A percentile compares a stretch with the other conserved stretches of the same genome.
Conservation (phyloP, 2,888 invertebrate genomes). For the Steinernema hermaphroditum region DNA sequence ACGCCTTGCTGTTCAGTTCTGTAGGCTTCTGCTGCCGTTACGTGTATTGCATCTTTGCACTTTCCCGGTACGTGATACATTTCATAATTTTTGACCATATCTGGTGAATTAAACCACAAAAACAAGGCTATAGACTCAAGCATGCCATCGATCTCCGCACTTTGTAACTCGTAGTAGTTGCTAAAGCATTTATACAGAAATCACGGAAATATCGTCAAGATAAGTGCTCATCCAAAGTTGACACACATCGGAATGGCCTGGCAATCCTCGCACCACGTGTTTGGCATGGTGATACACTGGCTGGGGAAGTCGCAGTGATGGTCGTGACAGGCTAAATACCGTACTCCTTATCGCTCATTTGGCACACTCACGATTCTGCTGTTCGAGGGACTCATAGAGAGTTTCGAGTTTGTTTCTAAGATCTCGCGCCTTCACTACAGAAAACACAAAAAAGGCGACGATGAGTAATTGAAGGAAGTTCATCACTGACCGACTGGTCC, state of each 20-base stretch:
- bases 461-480: neutral
- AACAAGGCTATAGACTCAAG: no score
- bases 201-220: no score
- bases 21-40: no score
- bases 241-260: constrained; percentile 4
- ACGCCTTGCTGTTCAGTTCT: no score
- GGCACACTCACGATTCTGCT: constrained; percentile 15
- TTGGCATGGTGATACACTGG: constrained; percentile 11
- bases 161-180: no score
- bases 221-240: neutral
- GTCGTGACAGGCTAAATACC: constrained; percentile 7
- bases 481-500: neutral
- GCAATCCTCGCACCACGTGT: neutral
- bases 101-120: no score
- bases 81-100: no score
- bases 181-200: no score
- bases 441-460: neutral
- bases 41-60: no score
- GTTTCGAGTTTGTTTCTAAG: neutral
- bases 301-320: neutral
- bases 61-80: no score
- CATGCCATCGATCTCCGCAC: no score
- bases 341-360: neutral
- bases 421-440: neutral
- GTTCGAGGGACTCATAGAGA: neutral